These are phyloP conservation scores for Hylaeus volcanicus DNA, from an alignment of 1,140 invertebrate genomes.

Conservation along the genomic window DNA sequence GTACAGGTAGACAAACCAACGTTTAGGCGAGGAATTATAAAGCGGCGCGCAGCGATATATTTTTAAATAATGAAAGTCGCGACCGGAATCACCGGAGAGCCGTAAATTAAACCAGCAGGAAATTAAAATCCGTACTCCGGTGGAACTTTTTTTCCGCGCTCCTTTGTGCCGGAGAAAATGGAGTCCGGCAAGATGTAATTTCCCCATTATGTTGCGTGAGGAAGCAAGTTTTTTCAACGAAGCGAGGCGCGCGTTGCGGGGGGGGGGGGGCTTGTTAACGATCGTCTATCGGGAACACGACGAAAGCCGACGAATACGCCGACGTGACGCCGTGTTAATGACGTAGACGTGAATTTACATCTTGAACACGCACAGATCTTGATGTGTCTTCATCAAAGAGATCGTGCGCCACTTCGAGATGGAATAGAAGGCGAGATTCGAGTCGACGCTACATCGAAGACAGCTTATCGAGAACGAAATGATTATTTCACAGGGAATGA, in stretches of 20 bases:
- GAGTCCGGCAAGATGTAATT: not conserved
- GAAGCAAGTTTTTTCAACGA: not conserved
- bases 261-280: conserved; percentile 30
- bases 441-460: not conserved
- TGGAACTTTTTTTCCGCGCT: not conserved
- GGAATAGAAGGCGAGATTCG: not conserved
- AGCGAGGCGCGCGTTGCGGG: not conserved
- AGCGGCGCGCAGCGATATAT: too few species aligned
- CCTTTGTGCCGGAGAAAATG: not conserved
- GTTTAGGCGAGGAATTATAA: too few species aligned
- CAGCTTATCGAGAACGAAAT: not conserved
- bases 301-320: conserved; percentile 22
- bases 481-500: not conserved
- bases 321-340: conserved; percentile 53
- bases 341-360: conserved; percentile 8
- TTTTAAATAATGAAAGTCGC: not conserved
- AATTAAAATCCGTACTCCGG: not conserved
- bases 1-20: too few species aligned
- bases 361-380: conserved; percentile 50
- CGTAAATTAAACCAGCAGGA: not conserved
- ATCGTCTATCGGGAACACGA: conserved; percentile 9
- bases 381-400: not conserved
- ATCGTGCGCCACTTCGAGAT: not conserved
- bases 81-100: not conserved
- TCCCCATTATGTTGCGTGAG: not conserved